Evolutionary conservation across 2,797 vertebrate species (phyloP), one percentile per base, ranked within the genome.

Genomic region (Macropodus opercularis): DNA sequence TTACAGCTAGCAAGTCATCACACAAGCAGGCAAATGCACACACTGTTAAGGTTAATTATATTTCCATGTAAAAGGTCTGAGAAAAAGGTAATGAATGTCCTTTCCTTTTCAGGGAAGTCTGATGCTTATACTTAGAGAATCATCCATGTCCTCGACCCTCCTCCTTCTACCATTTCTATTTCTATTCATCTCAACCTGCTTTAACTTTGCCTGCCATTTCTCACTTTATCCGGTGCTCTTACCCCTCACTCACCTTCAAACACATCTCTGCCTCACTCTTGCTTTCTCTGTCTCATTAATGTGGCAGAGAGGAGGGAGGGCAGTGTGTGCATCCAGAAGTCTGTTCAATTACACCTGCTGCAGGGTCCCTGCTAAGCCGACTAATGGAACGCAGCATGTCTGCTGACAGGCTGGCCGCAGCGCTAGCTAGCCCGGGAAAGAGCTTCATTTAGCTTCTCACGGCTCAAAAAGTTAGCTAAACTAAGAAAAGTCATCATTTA

Each of bases 341-440:
- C 90, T 87, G 89, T 92, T 92, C 91, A 92, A 92, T 93, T 92
- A 91, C 90, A 92, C 90, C 92, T 92, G 90, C 90, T 91, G 88
- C 88, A 89, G 88, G 85, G 85, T 85, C 77, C 91, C 90, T 86
- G 91, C 92, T 89, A 92, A 75, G 89, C 86, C 82, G 72, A 91
- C 92, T 93, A 93, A 93, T 93, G 91, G 91, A 91, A 92, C 91
- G 65, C 92, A 92, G 92, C 92, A 80, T 88, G 92, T 85, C 86
- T 92, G 87, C 92, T 91, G 92, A 92, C 92, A 93, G 88, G 75
- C 87, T 67, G 85, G 84, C 86, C 85, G 49, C 86, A 63, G 84
- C 43, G 62, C 80, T 77, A 87, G 89, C 86, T 88, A 81, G 90
- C 81, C 81, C 63, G 58, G 81, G 83, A 85, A 89, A 91, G 85